These are phyloP conservation scores for Rhinopomastus cyanomelas DNA, from an alignment of 2,113 vertebrate species.

Conservation along the genomic window DNA sequence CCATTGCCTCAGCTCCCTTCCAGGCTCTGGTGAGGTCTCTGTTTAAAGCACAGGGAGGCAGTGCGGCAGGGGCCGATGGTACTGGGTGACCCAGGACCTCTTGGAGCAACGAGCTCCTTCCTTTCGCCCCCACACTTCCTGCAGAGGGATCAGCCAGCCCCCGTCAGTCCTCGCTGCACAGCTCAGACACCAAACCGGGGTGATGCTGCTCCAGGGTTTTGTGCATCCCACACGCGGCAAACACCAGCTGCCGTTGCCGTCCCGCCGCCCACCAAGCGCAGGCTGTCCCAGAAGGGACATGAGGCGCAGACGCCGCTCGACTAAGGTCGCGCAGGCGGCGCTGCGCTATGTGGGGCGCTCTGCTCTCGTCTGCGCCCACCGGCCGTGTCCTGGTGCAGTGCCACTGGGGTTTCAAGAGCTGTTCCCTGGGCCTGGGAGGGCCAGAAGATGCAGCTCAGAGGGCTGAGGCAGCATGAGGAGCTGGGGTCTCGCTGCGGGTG, in stretches of 20 bases:
- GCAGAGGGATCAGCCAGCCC: background rate
- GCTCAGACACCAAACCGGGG: background rate
- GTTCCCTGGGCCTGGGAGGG: background rate
- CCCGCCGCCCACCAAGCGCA: background rate
- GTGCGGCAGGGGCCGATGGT: accelerated
- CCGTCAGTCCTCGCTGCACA: accelerated
- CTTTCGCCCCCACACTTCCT: background rate
- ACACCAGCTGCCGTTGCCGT: background rate
- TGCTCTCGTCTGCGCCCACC: background rate
- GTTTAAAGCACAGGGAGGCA: background rate
- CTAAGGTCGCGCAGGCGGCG: background rate
- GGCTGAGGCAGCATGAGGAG: background rate
- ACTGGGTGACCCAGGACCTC: background rate
- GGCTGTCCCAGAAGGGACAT: background rate
- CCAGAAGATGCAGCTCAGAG: accelerated
- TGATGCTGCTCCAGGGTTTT: accelerated
- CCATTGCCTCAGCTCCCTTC: background rate
- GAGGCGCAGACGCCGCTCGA: background rate
- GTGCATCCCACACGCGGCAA: background rate
- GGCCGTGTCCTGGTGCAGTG: background rate
- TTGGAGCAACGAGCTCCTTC: accelerated
- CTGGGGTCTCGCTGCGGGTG: background rate
- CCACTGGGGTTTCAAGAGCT: accelerated
- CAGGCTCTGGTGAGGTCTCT: background rate
- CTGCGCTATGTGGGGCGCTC: accelerated